Conservation (phyloP, 2,113 vertebrate genomes). For the Lichenostomus cassidix region DNA sequence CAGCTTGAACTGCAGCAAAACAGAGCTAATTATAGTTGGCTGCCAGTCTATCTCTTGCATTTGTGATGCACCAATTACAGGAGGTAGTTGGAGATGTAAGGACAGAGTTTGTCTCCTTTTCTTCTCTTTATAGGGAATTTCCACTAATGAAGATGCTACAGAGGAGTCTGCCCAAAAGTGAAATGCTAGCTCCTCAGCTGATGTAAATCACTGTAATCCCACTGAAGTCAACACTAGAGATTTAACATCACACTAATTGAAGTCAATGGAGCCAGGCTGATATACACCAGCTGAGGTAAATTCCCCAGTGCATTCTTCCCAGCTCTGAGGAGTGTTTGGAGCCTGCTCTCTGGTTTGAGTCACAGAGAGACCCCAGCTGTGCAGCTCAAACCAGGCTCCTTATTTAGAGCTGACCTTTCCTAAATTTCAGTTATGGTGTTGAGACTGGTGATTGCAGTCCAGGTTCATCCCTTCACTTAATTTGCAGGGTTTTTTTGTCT, state of each 20-base stretch:
- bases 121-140: not conserved
- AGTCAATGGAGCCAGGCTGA: constrained; percentile 60
- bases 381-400: not conserved
- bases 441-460: not conserved
- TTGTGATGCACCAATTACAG: not conserved
- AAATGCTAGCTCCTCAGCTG: constrained; percentile 19
- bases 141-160: constrained; percentile 25
- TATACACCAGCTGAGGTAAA: constrained; percentile 62
- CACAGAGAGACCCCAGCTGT: constrained; percentile 40
- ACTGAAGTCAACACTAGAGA: constrained; percentile 49
- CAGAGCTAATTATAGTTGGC: constrained; percentile 10
- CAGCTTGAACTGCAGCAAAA: constrained; percentile 1
- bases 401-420: constrained; percentile 48
- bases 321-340: not conserved
- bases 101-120: not conserved
- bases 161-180: not conserved
- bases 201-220: constrained; percentile 65
- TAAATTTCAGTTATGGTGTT: not conserved
- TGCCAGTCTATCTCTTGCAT: not conserved
- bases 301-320: constrained; percentile 1
- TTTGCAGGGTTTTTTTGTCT: not conserved
- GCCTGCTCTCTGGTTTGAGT: not conserved
- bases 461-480: not conserved
- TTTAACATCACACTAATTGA: constrained; percentile 61
- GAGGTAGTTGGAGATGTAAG: not conserved